These are phyloP conservation scores for Sinocyclocheilus anophthalmus DNA, from an alignment of 2,113 vertebrate genomes.

Conservation along the genomic window DNA sequence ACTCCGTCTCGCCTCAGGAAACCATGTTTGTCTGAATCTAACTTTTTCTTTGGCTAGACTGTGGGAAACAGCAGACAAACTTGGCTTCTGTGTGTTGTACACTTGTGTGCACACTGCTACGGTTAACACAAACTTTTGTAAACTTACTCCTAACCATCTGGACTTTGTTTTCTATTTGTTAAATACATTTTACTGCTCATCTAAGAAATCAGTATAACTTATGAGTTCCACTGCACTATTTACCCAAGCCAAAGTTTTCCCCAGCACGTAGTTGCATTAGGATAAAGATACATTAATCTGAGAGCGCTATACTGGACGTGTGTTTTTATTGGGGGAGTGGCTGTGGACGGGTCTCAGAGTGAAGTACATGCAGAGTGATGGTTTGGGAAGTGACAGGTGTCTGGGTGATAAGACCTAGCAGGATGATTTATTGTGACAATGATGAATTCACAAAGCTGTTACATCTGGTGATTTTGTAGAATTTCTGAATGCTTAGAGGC, in stretches of 20 bases:
- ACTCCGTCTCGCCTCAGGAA: background rate
- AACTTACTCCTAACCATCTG: constrained; percentile 6
- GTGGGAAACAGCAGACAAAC: background rate
- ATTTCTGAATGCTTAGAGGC: background rate
- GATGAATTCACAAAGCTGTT: background rate
- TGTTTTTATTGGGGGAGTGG: constrained; percentile 4
- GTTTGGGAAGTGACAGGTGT: background rate
- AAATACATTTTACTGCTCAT: background rate
- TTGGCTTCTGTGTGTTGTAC: background rate
- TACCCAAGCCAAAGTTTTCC: background rate
- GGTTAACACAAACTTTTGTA: background rate
- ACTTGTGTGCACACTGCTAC: background rate
- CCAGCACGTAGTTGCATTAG: background rate
- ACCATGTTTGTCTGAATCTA: background rate
- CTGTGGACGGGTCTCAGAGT: background rate
- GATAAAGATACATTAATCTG: background rate
- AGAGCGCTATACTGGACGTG: background rate
- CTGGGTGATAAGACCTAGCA: background rate
- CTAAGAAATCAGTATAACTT: background rate
- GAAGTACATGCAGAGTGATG: background rate
- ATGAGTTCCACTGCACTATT: background rate
- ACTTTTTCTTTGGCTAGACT: background rate
- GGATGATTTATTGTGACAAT: background rate
- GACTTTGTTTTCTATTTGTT: background rate
- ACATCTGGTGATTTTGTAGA: background rate